Evolutionary conservation across 2,113 vertebrate genomes (phyloP), one percentile per base, ranked within the genome.

Genomic region (Takifugu bimaculatus): DNA sequence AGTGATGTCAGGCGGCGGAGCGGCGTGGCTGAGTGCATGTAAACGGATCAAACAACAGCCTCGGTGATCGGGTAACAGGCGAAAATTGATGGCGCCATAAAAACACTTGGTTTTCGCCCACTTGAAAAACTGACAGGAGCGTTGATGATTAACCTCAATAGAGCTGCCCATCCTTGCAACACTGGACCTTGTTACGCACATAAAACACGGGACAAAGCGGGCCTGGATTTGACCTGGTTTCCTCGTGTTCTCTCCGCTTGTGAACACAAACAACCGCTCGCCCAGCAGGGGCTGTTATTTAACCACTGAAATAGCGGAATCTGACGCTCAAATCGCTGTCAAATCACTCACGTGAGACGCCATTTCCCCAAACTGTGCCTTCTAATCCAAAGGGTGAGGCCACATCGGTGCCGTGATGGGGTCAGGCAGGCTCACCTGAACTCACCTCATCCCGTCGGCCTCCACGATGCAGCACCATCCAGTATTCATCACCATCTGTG

Each of bases 401-500:
- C 7, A 10, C 11, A 39, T 39, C 11, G 2, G 7, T 39, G 9
- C 35, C 35, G 2, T 39, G 11, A 39, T 39, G 35, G 35, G 35
- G 35, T 39, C 35, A 47, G 13, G 4, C 45, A n/a, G 13, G 13
- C 45, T 78, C 43, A 63, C 81, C 77, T 68, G 45, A 69, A 54
- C 56, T 70, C 54, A 80, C 75, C 79, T 64, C 47, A 4, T 57
- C 13, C 57, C 42, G 55, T 28, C 7, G 0, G 50, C 60, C 52
- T 80, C 66, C 52, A 25, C 85, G 74, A 82, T 52, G 75, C 77
- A 75, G 60, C 57, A 29, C 57, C 10, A 27, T 88, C 60, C 81
- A 84, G 47, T 80, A 88, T 87, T 88, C 85, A 88, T 61, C 68
- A 35, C 76, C 87, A 88, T 77, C 83, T 88, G 86, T 57, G 50